A percentile compares a stretch with the other conserved stretches of the same genome.
Conservation (phyloP, 2,113 vertebrate genomes). For the Halichoeres trimaculatus region DNA sequence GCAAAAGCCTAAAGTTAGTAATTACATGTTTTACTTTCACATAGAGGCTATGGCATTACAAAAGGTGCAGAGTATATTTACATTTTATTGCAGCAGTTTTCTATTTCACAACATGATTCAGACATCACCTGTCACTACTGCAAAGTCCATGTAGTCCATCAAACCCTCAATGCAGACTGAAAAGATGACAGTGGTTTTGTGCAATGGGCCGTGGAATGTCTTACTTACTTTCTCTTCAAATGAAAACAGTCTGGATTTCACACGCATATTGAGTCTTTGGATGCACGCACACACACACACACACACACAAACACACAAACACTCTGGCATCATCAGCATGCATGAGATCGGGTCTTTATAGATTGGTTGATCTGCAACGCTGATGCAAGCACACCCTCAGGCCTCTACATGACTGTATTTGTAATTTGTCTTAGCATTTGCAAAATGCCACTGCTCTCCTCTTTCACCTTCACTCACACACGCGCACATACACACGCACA, state of each 20-base stretch:
- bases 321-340: slow-evolving; percentile 36
- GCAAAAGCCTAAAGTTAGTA: too few species aligned
- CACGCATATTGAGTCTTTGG: background rate
- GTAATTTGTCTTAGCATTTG: slow-evolving; percentile 18
- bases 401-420: background rate
- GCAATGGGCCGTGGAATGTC: background rate
- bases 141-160: slow-evolving; percentile 39
- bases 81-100: slow-evolving; percentile 19
- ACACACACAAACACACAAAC: background rate
- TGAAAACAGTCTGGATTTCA: slow-evolving; percentile 18
- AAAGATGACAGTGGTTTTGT: slow-evolving; percentile 23
- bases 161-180: slow-evolving; percentile 1
- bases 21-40: too few species aligned
- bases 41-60: too few species aligned
- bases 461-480: background rate
- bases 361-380: slow-evolving; percentile 38
- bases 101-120: background rate
- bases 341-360: slow-evolving; percentile 16
- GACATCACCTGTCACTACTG: slow-evolving; percentile 4
- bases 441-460: background rate
- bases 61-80: background rate
- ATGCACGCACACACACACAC: background rate
- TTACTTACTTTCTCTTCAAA: slow-evolving; percentile 5
- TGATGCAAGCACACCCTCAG: background rate
- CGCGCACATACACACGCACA: background rate